phyloP scores from a whole-genome alignment of 2,888 invertebrate species.

The Bembecia ichneumoniformis region DNA sequence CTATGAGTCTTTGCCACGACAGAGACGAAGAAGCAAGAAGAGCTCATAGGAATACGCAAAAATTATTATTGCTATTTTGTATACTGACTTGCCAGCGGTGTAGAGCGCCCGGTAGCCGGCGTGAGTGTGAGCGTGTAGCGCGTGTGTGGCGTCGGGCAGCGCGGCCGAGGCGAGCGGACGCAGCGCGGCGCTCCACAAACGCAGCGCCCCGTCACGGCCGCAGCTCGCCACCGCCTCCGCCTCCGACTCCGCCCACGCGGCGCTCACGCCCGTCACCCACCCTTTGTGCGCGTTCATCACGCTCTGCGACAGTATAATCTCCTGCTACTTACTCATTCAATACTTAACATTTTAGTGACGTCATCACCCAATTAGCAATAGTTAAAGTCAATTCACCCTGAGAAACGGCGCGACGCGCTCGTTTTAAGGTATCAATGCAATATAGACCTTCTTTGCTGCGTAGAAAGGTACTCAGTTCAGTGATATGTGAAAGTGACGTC shows the following conservation, averaged over 20 bases:
- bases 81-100: conserved; percentile 86
- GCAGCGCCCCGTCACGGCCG: conserved; percentile 82
- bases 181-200: conserved; percentile 81
- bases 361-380: background rate
- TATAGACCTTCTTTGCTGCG: too few relatives aligned
- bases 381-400: too few relatives aligned
- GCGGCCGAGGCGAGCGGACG: conserved; percentile 61
- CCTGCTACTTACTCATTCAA: background rate
- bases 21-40: too few relatives aligned
- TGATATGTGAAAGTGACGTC: too few relatives aligned
- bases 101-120: conserved; percentile 61
- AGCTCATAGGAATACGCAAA: too few relatives aligned
- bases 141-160: conserved; percentile 74
- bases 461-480: too few relatives aligned
- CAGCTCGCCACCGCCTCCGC: conserved; percentile 75
- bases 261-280: conserved; percentile 84
- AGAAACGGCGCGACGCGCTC: too few relatives aligned
- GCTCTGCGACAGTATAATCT: conserved; percentile 25
- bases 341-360: background rate
- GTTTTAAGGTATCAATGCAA: too few relatives aligned
- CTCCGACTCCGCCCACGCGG: conserved; percentile 19
- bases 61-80: too few relatives aligned
- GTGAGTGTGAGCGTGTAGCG: conserved; percentile 77
- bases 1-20: too few relatives aligned
- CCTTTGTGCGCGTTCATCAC: conserved; percentile 89